These are phyloP conservation scores for Andricus curvator DNA, from an alignment of 2,888 invertebrate genomes.

Conservation along the genomic window DNA sequence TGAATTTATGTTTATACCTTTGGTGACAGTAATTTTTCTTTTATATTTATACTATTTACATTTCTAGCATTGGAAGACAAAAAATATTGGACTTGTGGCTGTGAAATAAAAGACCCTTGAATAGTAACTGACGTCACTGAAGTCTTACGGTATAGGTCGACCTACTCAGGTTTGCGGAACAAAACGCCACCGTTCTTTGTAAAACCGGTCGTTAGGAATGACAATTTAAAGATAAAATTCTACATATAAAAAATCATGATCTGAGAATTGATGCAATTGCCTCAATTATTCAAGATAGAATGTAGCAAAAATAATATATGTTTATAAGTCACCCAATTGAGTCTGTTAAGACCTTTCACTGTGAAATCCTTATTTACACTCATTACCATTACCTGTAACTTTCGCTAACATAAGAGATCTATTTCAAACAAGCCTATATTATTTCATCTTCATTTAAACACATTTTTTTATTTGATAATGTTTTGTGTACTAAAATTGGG, in stretches of 20 bases:
- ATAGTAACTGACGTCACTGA: background rate
- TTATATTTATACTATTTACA: background rate
- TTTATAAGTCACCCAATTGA: background rate
- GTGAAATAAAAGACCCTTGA: background rate
- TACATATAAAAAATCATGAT: background rate
- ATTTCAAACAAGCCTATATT: background rate
- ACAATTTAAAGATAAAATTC: background rate
- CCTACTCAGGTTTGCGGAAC: slow-evolving; percentile 21
- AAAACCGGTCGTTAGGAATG: slow-evolving; percentile 1
- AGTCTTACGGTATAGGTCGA: slow-evolving; percentile 36
- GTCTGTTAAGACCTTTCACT: background rate
- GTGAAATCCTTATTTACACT: background rate
- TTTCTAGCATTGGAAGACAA: background rate
- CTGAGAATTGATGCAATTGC: background rate
- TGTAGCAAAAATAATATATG: background rate
- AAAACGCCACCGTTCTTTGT: slow-evolving; percentile 1
- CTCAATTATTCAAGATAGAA: background rate
- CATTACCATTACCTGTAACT: background rate
- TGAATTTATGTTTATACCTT: background rate
- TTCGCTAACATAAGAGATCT: background rate
- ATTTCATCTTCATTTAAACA: background rate
- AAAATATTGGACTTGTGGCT: background rate
- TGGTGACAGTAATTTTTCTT: background rate
- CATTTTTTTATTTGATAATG: background rate
- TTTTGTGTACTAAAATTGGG: too few species aligned